A percentile compares a stretch with the other conserved stretches of the same genome.
Evolutionary conservation across 2,113 vertebrate genomes (phyloP).

Genomic region (Rostratula benghalensis): DNA sequence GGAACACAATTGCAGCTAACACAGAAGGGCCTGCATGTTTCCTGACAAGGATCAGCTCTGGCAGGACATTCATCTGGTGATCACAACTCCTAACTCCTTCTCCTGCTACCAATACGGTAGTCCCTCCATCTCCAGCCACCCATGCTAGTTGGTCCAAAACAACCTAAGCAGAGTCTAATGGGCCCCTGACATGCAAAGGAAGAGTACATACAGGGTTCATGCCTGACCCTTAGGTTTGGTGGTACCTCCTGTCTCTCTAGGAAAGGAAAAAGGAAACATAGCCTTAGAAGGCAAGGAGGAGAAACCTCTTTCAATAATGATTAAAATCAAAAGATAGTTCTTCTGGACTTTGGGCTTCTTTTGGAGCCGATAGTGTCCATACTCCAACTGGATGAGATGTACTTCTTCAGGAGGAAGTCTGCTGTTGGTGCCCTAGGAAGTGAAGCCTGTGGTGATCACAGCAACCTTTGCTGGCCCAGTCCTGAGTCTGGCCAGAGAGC

Average conservation of each 20-base stretch:
- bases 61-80: background rate
- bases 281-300: background rate
- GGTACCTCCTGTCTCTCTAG: background rate
- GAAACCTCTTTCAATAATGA: background rate
- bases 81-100: background rate
- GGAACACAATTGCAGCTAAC: background rate
- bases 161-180: background rate
- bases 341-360: background rate
- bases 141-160: background rate
- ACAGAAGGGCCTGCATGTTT: background rate
- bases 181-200: background rate
- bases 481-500: background rate
- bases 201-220: rapidly evolving
- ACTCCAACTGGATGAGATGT: background rate
- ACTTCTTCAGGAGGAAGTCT: background rate
- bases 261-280: background rate
- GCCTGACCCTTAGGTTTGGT: background rate
- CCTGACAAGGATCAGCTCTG: background rate
- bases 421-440: background rate
- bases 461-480: background rate
- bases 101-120: background rate
- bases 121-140: background rate
- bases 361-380: background rate
- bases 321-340: background rate
- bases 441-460: background rate